phyloP scores from a whole-genome alignment of 2,888 invertebrate species.

The Hetaerina titia region DNA sequence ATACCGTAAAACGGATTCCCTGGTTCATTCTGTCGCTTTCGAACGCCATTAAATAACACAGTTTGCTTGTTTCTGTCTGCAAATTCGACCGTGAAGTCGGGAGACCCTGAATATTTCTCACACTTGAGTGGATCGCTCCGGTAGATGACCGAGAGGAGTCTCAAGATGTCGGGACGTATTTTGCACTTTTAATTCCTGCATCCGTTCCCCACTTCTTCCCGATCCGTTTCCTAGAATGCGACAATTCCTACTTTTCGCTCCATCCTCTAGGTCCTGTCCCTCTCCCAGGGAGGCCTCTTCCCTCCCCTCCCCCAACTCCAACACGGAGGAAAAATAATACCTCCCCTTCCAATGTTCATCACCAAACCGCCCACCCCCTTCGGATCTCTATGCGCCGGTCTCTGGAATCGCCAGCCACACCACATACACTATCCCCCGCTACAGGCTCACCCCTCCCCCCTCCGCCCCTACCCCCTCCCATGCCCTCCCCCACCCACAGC shows the following conservation, averaged over 20 bases:
- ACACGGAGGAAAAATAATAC: not conserved
- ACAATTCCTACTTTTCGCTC: not conserved
- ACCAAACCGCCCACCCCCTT: not conserved
- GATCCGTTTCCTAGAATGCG: not conserved
- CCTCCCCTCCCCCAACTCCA: not conserved
- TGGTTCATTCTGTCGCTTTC: not conserved
- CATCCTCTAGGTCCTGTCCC: not conserved
- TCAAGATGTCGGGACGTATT: not conserved
- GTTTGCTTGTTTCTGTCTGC: not conserved
- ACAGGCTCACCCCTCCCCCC: not conserved
- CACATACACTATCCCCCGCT: not conserved
- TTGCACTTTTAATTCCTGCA: not conserved
- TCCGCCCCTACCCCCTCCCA: not conserved
- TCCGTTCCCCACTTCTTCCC: not conserved
- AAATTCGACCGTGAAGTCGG: not conserved
- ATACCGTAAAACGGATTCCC: too few species aligned
- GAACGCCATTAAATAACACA: not conserved
- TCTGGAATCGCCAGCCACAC: constrained; percentile 45
- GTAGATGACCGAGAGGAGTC: too few species aligned
- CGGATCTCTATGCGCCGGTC: not conserved
- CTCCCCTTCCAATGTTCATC: not conserved
- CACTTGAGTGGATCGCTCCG: too few species aligned
- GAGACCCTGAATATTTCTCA: too few species aligned
- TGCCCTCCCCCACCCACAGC: not conserved
- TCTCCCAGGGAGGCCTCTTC: not conserved